Percentiles rank a stretch among this genome's conserved stretches.
These are phyloP conservation scores for Dromococcyx pavoninus DNA, from an alignment of 2,797 vertebrate species.

Conservation along the genomic window DNA sequence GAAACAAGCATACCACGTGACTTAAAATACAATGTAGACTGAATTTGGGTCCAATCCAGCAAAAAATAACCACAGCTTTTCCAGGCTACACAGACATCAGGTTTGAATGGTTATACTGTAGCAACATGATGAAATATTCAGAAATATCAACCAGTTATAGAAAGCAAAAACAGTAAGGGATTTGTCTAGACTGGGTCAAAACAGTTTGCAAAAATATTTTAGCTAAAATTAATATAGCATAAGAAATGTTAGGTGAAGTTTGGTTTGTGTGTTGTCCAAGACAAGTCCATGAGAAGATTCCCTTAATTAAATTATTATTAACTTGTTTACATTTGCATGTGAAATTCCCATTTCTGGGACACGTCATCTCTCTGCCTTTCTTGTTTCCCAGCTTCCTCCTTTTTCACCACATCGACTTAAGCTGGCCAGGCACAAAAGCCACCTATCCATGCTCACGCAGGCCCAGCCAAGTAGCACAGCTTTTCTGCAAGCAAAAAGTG, in stretches of 20 bases:
- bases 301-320: background rate
- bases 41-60: background rate
- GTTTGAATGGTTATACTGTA: background rate
- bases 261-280: background rate
- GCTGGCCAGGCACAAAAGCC: background rate
- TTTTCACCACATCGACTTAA: background rate
- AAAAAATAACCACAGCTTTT: conserved; percentile 3
- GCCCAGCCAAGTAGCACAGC: background rate
- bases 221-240: background rate
- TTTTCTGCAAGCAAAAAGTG: background rate
- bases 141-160: background rate
- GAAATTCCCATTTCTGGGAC: background rate
- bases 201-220: background rate
- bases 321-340: background rate
- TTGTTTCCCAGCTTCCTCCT: background rate
- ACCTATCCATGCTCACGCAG: background rate
- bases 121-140: background rate
- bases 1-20: background rate
- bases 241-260: background rate
- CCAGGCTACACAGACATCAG: background rate
- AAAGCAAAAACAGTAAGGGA: background rate
- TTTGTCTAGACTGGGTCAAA: background rate
- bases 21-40: background rate
- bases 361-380: background rate
- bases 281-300: background rate